Percentiles rank a stretch among this genome's conserved stretches.
Evolutionary conservation across 2,797 vertebrate genomes (phyloP).

Genomic region (Tapera naevia): DNA sequence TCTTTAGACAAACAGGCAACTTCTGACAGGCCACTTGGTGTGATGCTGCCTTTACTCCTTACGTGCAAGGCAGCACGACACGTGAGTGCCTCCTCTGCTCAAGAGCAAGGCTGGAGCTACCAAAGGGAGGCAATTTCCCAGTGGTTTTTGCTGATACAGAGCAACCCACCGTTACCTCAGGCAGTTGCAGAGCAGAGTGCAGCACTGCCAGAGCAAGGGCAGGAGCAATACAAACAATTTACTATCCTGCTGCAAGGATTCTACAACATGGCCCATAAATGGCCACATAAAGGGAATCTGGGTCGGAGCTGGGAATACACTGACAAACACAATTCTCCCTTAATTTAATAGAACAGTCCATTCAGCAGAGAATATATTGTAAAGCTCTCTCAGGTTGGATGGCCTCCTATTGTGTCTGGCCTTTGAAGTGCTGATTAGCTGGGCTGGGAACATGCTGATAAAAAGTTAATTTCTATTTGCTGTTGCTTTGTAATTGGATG

Average conservation of each 20-base stretch:
- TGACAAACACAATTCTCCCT: conserved; percentile 45
- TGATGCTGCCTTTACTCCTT: neutral
- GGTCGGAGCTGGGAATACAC: conserved; percentile 10
- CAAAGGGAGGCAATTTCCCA: accelerated
- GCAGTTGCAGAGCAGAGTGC: neutral
- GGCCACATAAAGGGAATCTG: neutral
- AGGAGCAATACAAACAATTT: neutral
- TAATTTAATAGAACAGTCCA: conserved; percentile 48
- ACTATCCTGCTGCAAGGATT: neutral
- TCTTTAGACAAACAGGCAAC: accelerated
- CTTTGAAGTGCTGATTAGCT: conserved; percentile 71
- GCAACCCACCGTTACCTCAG: accelerated
- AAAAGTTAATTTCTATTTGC: conserved; percentile 83
- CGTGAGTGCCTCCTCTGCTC: neutral
- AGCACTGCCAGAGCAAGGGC: neutral
- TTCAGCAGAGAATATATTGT: conserved; percentile 54
- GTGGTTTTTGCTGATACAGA: accelerated
- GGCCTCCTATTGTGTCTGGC: conserved; percentile 61
- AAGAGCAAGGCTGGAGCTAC: accelerated
- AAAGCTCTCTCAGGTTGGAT: conserved; percentile 60
- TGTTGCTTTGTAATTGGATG: conserved; percentile 80
- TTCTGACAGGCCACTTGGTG: accelerated
- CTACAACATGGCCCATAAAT: neutral
- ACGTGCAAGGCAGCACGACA: accelerated
- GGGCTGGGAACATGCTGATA: conserved; percentile 76